Conservation (phyloP, 2,888 invertebrate genomes). For the Drosophila sordidapex region DNA sequence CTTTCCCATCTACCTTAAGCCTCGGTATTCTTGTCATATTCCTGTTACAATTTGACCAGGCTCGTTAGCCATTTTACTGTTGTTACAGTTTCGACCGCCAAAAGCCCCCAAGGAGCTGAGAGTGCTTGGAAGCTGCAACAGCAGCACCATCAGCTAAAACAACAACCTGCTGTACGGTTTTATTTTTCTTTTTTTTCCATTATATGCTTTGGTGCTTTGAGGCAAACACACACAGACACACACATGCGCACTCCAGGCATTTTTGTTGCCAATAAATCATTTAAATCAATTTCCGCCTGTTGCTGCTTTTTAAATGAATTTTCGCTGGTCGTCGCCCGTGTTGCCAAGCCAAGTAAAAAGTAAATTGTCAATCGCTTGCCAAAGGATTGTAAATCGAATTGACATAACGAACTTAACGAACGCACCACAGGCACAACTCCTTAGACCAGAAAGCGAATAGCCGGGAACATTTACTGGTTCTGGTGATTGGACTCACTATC, state of each 20-base stretch:
- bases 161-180: constrained; percentile 40
- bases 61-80: constrained; percentile 56
- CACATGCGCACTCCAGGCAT: neutral
- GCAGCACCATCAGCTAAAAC: constrained; percentile 26
- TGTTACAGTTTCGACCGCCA: constrained; percentile 41
- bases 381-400: constrained; percentile 77
- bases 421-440: constrained; percentile 33
- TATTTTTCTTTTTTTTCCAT: constrained; percentile 17
- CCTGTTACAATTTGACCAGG: constrained; percentile 40
- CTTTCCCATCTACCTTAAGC: neutral
- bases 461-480: constrained; percentile 18
- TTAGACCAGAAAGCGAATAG: constrained; percentile 4
- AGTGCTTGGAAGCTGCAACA: constrained; percentile 28
- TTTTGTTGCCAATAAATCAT: constrained; percentile 78
- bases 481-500: constrained; percentile 1
- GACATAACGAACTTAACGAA: constrained; percentile 76
- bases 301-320: constrained; percentile 55
- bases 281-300: constrained; percentile 83
- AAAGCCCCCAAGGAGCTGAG: constrained; percentile 60
- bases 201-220: constrained; percentile 28
- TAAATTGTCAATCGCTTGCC: constrained; percentile 75
- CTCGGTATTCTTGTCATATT: constrained; percentile 11
- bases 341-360: constrained; percentile 28
- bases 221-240: constrained; percentile 33
- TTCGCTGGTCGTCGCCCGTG: constrained; percentile 31